Evolutionary conservation across 2,888 invertebrate genomes (phyloP), one percentile per base, ranked within the genome.

Genomic region (Brachylomia viminalis): DNA sequence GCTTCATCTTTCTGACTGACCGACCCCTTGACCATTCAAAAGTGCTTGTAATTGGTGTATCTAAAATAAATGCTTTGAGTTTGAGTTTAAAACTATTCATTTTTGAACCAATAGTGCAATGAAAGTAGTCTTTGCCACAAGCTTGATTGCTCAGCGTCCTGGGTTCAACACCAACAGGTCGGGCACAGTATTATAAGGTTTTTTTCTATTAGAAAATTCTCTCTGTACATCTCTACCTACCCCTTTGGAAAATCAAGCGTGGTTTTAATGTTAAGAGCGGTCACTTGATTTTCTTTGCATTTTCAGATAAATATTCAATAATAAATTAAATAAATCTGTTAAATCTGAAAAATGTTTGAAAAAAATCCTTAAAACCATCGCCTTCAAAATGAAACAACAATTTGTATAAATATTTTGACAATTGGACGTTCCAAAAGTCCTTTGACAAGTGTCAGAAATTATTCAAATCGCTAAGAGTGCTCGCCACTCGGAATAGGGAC

Each of bases 371-470:
- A 17, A 49, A 45, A n/a, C 30, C 10, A 5, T 56, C 20, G 33
- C 11, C 33, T 38, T 45, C 10, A 54, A 77, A 62, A 67, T 54
- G 23, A 38, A 68, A 83, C 27, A 49, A 49, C 59, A 80, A 71
- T 80, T 77, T 54, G 47, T 59, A 13, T 47, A 81, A 86, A 72
- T 79, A 83, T 87, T 80, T 79, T 65, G 72, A 70, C 75, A 47
- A 81, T 85, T 81, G 61, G 52, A 52, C 74, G 61, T 80, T 76
- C 56, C 59, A 58, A 80, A 85, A 83, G 58, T 70, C 61, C 33
- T 83, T 79, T 80, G 80, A 83, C 78, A 83, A 83, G 79, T 83
- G 83, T 79, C 76, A 75, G 72, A 83, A 87, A 85, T 89, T 86
- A 89, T 88, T 87, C 80, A 89, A 89, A 89, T 88, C 74, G 59